These are phyloP conservation scores for Drosophila buzzatii DNA, from an alignment of 2,888 invertebrate genomes.

Conservation along the genomic window DNA sequence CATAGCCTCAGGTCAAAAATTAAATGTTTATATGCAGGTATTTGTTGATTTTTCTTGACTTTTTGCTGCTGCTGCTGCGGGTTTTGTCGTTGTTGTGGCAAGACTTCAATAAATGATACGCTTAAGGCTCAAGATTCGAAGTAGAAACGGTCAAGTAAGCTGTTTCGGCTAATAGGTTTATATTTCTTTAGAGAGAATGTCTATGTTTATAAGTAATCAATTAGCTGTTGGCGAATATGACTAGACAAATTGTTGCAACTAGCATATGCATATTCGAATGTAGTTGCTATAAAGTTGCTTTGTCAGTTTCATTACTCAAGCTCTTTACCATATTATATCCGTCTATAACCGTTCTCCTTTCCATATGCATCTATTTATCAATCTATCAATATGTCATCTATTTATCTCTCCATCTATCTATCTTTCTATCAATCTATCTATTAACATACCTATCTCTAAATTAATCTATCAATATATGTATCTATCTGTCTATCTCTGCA, in stretches of 20 bases:
- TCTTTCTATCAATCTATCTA: neutral
- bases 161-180: neutral
- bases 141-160: neutral
- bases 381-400: neutral
- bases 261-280: neutral
- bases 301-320: neutral
- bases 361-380: too few species aligned
- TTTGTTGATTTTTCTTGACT: neutral
- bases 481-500: neutral
- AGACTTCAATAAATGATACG: conserved; percentile 8
- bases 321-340: neutral
- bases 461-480: neutral
- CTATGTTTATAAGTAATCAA: neutral
- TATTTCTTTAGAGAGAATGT: neutral
- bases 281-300: too few species aligned
- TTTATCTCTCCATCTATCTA: neutral
- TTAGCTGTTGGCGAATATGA: neutral
- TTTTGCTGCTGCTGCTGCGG: neutral
- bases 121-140: neutral
- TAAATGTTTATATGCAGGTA: conserved; percentile 25
- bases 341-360: too few species aligned
- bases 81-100: neutral
- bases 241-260: neutral
- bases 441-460: neutral
- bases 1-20: conserved; percentile 25